These are phyloP conservation scores for Ennomos quercinarius DNA, from an alignment of 2,888 invertebrate species.

Conservation along the genomic window DNA sequence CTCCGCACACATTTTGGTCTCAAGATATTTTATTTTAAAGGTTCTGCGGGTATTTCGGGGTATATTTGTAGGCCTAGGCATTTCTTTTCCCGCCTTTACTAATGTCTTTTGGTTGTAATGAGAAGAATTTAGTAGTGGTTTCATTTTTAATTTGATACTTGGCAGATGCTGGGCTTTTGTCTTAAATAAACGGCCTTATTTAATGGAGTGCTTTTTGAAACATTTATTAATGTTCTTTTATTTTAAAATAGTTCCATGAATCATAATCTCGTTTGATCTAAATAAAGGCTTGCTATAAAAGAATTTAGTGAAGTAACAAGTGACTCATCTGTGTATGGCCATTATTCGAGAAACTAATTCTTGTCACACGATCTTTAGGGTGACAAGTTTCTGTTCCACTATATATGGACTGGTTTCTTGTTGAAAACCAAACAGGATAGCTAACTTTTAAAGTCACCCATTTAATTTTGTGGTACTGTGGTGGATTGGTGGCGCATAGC, in stretches of 20 bases:
- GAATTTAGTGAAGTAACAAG: conserved; percentile 49
- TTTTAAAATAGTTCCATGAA: conserved; percentile 21
- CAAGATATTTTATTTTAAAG: conserved; percentile 20
- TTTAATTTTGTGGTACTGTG: conserved; percentile 20
- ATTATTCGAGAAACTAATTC: conserved; percentile 65
- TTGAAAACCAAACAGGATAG: conserved; percentile 9
- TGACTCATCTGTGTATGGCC: conserved; percentile 59
- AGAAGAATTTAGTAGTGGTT: conserved; percentile 74
- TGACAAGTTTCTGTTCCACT: conserved; percentile 24
- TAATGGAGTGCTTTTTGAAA: conserved; percentile 27
- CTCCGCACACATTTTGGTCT: conserved; percentile 29
- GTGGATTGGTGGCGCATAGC: conserved; percentile 10
- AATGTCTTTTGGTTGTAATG: conserved; percentile 80
- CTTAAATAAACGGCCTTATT: conserved; percentile 36
- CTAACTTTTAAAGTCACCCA: conserved; percentile 22
- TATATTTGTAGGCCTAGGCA: conserved; percentile 76
- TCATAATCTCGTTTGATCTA: conserved; percentile 20
- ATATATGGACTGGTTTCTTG: conserved; percentile 6
- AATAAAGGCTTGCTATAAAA: conserved; percentile 38
- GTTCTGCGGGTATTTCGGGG: conserved; percentile 54
- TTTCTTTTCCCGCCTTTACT: conserved; percentile 76
- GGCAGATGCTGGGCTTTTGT: conserved; percentile 53
- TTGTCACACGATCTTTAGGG: conserved; percentile 59
- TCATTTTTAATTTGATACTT: conserved; percentile 71
- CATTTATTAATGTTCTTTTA: conserved; percentile 15